phyloP scores from a whole-genome alignment of 2,888 invertebrate genomes.

The Beris chalybata region DNA sequence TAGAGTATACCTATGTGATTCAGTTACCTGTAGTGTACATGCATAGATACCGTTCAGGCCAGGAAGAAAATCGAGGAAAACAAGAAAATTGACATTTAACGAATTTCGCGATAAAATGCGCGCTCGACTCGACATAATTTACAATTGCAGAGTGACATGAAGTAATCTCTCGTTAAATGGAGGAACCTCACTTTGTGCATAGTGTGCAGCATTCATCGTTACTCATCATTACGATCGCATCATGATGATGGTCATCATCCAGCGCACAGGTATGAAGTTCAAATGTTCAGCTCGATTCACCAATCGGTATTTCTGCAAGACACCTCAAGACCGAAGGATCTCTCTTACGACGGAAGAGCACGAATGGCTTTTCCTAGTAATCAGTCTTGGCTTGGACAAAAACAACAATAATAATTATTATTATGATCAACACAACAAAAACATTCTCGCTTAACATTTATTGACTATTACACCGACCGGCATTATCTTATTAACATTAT shows the following conservation, averaged over 20 bases:
- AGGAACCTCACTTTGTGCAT: not conserved
- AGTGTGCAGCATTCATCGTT: slow-evolving; percentile 18
- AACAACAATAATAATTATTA: not conserved
- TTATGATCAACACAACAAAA: not conserved
- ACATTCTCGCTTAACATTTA: too few relatives aligned
- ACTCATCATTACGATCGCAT: slow-evolving; percentile 27
- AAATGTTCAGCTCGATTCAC: not conserved
- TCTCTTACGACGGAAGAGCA: too few relatives aligned
- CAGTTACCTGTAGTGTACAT: slow-evolving; percentile 2
- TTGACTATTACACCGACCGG: too few relatives aligned
- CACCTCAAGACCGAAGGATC: too few relatives aligned
- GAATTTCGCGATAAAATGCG: slow-evolving; percentile 34
- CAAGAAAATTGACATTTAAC: slow-evolving; percentile 34
- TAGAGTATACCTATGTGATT: not conserved
- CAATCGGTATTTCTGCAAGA: too few relatives aligned
- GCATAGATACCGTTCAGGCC: not conserved
- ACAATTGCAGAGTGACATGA: slow-evolving; percentile 22
- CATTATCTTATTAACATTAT: slow-evolving; percentile 18
- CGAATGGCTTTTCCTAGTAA: not conserved
- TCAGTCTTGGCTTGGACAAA: slow-evolving; percentile 15
- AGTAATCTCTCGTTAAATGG: slow-evolving; percentile 17
- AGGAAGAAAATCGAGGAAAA: slow-evolving; percentile 28
- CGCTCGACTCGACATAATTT: slow-evolving; percentile 25
- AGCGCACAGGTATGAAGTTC: not conserved
- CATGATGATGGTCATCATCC: slow-evolving; percentile 9